phyloP scores from a whole-genome alignment of 2,113 vertebrate genomes.

The Elanoides forficatus region DNA sequence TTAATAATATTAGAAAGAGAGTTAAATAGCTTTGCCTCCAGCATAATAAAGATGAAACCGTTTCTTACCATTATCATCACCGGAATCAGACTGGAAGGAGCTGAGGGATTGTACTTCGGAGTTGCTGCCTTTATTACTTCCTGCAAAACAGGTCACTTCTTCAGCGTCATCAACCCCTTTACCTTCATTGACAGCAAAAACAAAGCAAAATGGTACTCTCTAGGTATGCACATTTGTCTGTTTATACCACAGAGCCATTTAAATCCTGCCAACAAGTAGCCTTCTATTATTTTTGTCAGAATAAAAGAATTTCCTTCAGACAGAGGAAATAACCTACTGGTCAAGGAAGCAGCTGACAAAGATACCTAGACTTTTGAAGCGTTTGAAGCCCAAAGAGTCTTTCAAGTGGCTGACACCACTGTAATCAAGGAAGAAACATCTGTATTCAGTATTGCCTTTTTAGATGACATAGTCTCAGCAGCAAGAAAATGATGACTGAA shows the following conservation, averaged over 20 bases:
- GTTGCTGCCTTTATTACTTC: constrained; percentile 93
- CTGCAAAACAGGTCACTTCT: constrained; percentile 91
- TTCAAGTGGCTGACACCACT: constrained; percentile 45
- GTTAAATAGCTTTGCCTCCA: neutral
- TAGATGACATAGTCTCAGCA: constrained; percentile 20
- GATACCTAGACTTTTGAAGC: constrained; percentile 9
- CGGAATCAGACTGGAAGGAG: constrained; percentile 96
- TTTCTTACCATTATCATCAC: constrained; percentile 94
- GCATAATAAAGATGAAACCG: neutral
- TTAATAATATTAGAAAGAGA: neutral
- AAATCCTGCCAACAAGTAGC: neutral
- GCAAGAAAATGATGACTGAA: constrained; percentile 51
- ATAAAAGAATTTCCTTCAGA: constrained; percentile 28
- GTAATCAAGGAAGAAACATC: neutral
- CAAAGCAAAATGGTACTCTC: constrained; percentile 59
- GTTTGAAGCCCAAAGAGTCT: constrained; percentile 24
- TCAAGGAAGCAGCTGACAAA: constrained; percentile 36
- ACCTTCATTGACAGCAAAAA: constrained; percentile 72
- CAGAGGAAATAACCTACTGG: neutral
- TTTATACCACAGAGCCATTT: neutral
- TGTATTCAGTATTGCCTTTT: neutral
- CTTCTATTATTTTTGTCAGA: neutral
- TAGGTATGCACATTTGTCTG: neutral
- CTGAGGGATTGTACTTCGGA: constrained; percentile 94
- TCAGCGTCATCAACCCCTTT: constrained; percentile 87